A percentile compares a stretch with the other conserved stretches of the same genome.
Conservation (phyloP, 2,888 invertebrate species). For the Sinotaia quadrata region DNA sequence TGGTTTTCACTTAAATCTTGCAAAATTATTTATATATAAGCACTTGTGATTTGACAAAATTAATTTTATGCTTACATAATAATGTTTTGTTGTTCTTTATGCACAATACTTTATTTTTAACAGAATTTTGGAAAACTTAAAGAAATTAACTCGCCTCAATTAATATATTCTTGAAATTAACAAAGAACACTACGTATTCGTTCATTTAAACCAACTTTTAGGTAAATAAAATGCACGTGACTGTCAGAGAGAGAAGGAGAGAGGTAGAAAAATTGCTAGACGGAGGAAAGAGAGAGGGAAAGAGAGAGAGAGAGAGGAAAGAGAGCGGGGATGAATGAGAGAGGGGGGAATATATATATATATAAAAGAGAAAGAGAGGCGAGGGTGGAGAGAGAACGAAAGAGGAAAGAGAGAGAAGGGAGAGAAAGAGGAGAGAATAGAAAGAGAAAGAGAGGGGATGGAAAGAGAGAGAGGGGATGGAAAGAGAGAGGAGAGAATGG, state of each 20-base stretch:
- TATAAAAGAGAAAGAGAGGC: background rate
- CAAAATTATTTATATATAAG: too few species aligned
- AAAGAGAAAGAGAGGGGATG: background rate
- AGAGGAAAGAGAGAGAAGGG: background rate
- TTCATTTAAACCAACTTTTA: too few species aligned
- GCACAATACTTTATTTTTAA: too few species aligned
- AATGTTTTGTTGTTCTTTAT: too few species aligned
- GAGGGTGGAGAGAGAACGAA: background rate
- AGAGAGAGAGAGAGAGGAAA: conserved; percentile 10
- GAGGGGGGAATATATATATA: background rate
- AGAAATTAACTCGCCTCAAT: too few species aligned
- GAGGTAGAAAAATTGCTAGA: background rate
- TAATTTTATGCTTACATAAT: too few species aligned
- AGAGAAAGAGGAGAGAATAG: background rate
- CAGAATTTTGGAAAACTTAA: too few species aligned
- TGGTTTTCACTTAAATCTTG: too few species aligned
- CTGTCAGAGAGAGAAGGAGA: background rate
- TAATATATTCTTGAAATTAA: too few species aligned
- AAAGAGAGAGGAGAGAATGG: background rate
- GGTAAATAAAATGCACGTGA: background rate
- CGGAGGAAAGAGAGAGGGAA: background rate
- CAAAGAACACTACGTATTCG: too few species aligned
- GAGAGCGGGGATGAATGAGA: background rate
- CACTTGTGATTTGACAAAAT: too few species aligned
- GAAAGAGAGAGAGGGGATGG: background rate